Base-by-base conservation (phyloP, 2,888 invertebrate genomes). In the Ferdinandea cuprea region DNA sequence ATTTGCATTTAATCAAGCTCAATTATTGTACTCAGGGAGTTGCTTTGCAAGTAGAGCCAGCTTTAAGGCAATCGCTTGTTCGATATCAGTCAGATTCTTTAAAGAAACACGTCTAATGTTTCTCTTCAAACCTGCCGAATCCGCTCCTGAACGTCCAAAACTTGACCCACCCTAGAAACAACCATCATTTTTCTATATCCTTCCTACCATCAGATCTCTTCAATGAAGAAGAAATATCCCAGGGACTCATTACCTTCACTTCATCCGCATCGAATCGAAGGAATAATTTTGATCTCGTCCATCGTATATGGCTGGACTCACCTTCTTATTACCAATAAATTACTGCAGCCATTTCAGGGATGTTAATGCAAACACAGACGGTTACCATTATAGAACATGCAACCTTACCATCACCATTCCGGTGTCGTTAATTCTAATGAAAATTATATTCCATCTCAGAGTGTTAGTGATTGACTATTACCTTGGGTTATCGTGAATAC, bases 351-450 rank as follows among this genome's bases (percentile, higher is more conserved):
- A 32, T 17, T 19, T 21, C 19, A n/a, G 54, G 54, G 32, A 19
- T 46, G 42, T 48, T 25, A 37, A 46, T 46, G 46, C 28, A 30
- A 71, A 61, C 52, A 44, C 28, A 13, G 30, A 50, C 25, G 6
- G 2, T 6, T 13, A 15, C 50, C 46, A 35, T 9, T 19, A 35
- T 4, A 13, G 25, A 6, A 13, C 35, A 3, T 5, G 6, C 48
- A 7, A 11, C 9, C 35, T 35, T 25, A 32, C 42, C 46, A 35
- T 42, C 52, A 52, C 32, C 46, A 72, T 65, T 54, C n/a, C 46
- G 32, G 59, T 61, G 44, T 52, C 68, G 78, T 83, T 83, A 78
- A 83, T 83, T 78, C 83, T 83, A 83, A 83, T 83, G 83, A 83
- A 83, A 83, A 83, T 73, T 83, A 73, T 78, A 68, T 73, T 63